Base-by-base conservation (phyloP, 2,888 invertebrate genomes). In the Metallyticus violacea region DNA sequence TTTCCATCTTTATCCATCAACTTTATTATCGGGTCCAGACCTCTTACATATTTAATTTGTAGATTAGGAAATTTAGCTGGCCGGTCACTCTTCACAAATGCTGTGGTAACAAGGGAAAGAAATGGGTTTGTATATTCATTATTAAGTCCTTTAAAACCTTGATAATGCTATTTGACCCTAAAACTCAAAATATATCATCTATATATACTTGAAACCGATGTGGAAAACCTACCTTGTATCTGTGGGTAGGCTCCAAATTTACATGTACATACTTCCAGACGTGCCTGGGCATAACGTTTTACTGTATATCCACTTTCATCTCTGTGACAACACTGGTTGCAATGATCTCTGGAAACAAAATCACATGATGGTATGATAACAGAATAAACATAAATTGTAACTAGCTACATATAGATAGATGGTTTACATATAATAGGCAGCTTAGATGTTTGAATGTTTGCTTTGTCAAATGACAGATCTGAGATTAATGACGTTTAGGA, bases 241-340 rank as follows among this genome's bases (percentile, higher is more conserved):
- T 99, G 99, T 78, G 99, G 99, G 94, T 98, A 99, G 7, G 98
- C 96, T 87, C 98, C 98, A 93, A 99, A 98, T 93, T 99, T 99
- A 92, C 99, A 99, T 85, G 98, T 98, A 91, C 99, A 99, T 6
- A 99, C 98, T 94, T 99, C 98, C 79, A 99, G 93, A 87, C 97
- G 95, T 0, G 99, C 99, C 91, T 95, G 96, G 0, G 98, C 97
- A 91, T 98, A 99, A 87, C 96, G 95, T 92, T 96, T 96, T 2
- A 91, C 90, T 15, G 93, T 93, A 2, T 94, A 93, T 6, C 94
- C 93, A 78, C 93, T 93, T 89, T 95, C 95, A 90, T 97, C 97
- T 89, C 94, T 94, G 88, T 96, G 95, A 91, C 97, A 97, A 90
- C 98, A 98, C 91, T 96, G 95, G 87, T 94, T 94, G 90, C 98